phyloP scores from a whole-genome alignment of 2,888 invertebrate genomes.

The Thymelicus lineola region DNA sequence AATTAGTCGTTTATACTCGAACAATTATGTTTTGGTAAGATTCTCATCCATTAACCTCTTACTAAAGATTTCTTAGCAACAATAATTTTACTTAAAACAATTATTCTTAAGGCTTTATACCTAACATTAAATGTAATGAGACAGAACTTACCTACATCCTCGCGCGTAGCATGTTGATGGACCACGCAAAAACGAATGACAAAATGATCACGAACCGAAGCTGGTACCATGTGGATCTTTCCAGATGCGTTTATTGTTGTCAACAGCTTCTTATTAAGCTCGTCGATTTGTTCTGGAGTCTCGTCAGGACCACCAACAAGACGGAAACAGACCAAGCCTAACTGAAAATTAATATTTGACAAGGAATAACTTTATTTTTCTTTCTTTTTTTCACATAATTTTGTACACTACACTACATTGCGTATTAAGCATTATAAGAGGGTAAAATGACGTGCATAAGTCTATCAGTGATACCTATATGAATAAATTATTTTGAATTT shows the following conservation, averaged over 20 bases:
- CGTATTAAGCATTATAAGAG: too few relatives aligned
- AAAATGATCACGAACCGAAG: conserved; percentile 94
- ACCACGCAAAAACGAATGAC: conserved; percentile 98
- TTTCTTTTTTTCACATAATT: too few relatives aligned
- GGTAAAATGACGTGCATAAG: too few relatives aligned
- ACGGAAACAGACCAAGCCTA: conserved; percentile 97
- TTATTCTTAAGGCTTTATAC: too few relatives aligned
- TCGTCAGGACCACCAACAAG: conserved; percentile 87
- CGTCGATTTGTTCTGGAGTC: conserved; percentile 74
- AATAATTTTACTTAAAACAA: too few relatives aligned
- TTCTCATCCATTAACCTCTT: too few relatives aligned
- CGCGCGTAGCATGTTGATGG: conserved; percentile 94
- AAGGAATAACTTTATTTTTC: neutral
- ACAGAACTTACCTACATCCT: conserved; percentile 88
- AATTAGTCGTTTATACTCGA: too few relatives aligned
- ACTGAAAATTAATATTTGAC: conserved; percentile 73
- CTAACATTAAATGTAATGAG: neutral
- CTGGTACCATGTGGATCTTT: conserved; percentile 98
- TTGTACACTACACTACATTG: too few relatives aligned
- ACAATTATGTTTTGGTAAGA: too few relatives aligned
- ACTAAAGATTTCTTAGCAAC: too few relatives aligned
- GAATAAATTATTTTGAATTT: too few relatives aligned
- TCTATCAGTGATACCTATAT: too few relatives aligned
- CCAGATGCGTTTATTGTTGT: conserved; percentile 97
- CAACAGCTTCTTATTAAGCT: conserved; percentile 95